Percentiles rank a stretch among this genome's conserved stretches.
Conservation (phyloP, 2,888 invertebrate species). For the Meta bourneti region DNA sequence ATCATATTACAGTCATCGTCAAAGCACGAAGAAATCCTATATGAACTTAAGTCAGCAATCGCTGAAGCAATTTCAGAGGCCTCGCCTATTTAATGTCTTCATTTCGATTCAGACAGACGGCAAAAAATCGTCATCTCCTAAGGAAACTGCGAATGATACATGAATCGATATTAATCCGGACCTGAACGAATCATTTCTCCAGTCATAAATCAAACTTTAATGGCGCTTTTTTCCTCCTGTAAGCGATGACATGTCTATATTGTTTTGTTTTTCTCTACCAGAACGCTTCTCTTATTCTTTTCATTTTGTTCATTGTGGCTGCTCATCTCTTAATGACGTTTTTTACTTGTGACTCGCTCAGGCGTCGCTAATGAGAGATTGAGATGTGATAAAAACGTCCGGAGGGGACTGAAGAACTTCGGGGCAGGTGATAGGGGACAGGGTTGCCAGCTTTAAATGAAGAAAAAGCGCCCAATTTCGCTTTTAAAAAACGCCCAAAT, state of each 20-base stretch:
- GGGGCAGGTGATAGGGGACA: not conserved
- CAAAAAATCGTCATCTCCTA: not conserved
- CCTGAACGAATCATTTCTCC: not conserved
- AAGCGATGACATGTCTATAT: not conserved
- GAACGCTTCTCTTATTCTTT: not conserved
- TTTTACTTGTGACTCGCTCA: slow-evolving; percentile 4
- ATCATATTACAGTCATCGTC: not conserved
- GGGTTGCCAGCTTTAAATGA: not conserved
- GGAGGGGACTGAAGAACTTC: not conserved
- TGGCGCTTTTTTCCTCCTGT: not conserved
- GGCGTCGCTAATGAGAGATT: slow-evolving; percentile 21
- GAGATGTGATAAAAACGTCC: slow-evolving; percentile 27
- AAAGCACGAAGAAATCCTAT: not conserved
- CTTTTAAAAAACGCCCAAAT: not conserved
- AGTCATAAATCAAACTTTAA: not conserved
- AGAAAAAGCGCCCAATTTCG: not conserved
- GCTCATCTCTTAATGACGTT: slow-evolving; percentile 5
- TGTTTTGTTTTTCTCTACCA: not conserved
- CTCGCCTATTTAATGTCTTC: not conserved
- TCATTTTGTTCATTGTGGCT: not conserved
- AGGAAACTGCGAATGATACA: not conserved
- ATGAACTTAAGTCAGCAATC: not conserved
- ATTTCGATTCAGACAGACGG: not conserved
- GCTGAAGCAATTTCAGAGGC: not conserved
- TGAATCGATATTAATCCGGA: not conserved